phyloP scores from a whole-genome alignment of 2,888 invertebrate species.

The Pogonocherus hispidulus region DNA sequence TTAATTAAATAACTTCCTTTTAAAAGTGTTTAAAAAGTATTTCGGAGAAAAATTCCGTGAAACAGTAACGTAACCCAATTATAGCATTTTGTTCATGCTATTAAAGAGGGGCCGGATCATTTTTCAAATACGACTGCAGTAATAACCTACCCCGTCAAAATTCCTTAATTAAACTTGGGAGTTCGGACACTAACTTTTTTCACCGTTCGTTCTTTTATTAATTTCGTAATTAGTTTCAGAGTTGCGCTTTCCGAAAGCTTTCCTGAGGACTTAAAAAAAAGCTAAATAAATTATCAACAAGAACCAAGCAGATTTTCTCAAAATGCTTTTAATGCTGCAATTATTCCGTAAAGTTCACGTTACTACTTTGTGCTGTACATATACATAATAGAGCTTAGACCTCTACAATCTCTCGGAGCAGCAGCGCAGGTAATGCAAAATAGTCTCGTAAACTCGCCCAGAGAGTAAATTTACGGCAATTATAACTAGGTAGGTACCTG shows the following conservation, averaged over 20 bases:
- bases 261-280: constrained; percentile 40
- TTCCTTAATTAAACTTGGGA: constrained; percentile 51
- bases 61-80: constrained; percentile 35
- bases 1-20: neutral
- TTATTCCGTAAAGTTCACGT: constrained; percentile 15
- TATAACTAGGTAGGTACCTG: constrained; percentile 14
- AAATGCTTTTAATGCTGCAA: constrained; percentile 31
- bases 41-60: neutral
- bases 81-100: constrained; percentile 34
- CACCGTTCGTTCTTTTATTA: constrained; percentile 45
- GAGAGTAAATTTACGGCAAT: constrained; percentile 22
- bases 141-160: constrained; percentile 47
- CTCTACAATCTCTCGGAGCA: constrained; percentile 7
- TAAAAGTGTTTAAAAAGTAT: constrained; percentile 15
- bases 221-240: constrained; percentile 49
- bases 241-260: constrained; percentile 43
- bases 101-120: constrained; percentile 40
- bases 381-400: constrained; percentile 6
- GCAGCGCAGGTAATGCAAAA: constrained; percentile 11
- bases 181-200: constrained; percentile 49
- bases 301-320: constrained; percentile 34
- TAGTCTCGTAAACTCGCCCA: constrained; percentile 2
- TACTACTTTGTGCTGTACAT: constrained; percentile 12
- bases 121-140: constrained; percentile 44
- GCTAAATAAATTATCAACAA: constrained; percentile 42